Base-by-base conservation (phyloP, 2,797 vertebrate genomes). In the Peromyscus eremicus region DNA sequence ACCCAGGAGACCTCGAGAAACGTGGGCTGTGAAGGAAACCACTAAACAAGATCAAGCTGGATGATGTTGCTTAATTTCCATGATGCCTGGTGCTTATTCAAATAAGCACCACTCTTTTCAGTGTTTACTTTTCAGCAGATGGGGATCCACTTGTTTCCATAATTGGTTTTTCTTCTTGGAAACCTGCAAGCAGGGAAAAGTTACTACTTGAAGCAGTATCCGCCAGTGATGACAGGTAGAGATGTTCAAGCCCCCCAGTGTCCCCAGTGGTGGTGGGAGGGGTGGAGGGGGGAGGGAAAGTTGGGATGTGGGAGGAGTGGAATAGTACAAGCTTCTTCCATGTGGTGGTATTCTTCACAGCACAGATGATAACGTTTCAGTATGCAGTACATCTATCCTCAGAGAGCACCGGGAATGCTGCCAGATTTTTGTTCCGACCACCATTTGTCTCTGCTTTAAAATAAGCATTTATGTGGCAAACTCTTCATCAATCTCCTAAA, bases 371-470 rank as follows among this genome's bases (percentile, higher is more conserved):
- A 91, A 62, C 1, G 66, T 94, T 94, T 76, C 52, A 32, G 60
- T 55, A 73, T 81, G 55, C 14, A 43, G 68, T 52, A 16, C 34
- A 37, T 40, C 73, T 75, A 76, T 92, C 62, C 8, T 66, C 27
- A 46, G 79, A 91, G 81, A 87, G 17, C 34, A n/a, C 76, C 34
- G 70, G 57, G 52, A 91, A 90, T 85, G 87, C 83, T 80, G 57
- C 82, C 52, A 62, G 79, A 62, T 34, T 96, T 93, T 62, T 89
- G 64, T 96, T 88, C 80, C 12, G 66, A 70, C 32, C 29, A 81
- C 81, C 64, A 82, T 85, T 93, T 95, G 43, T 71, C 91, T 89
- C 76, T 29, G 34, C 75, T 95, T 93, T 94, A 73, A 96, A 88
- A 71, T 68, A 84, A 84, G 34, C 14, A 14, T 94, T 86, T 91